phyloP scores from a whole-genome alignment of 2,113 vertebrate genomes.

The Naja naja region DNA sequence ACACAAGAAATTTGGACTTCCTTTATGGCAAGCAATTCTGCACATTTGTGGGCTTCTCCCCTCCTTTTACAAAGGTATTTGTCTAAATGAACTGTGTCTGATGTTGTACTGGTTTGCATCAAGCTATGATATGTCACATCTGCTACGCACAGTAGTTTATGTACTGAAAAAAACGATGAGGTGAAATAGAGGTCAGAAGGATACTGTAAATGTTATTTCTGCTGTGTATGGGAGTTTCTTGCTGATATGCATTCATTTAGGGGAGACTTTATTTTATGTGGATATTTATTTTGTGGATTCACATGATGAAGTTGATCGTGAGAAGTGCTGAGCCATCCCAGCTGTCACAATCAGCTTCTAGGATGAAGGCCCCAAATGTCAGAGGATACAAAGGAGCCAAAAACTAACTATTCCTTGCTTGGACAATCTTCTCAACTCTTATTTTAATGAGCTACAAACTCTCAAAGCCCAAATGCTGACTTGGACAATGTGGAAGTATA shows the following conservation, averaged over 20 bases:
- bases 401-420: background rate
- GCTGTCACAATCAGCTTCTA: conserved; percentile 1
- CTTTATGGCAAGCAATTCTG: conserved; percentile 34
- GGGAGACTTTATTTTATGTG: conserved; percentile 42
- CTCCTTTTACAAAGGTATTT: conserved; percentile 34
- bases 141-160: conserved; percentile 62
- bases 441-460: background rate
- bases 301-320: conserved; percentile 5
- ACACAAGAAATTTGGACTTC: conserved; percentile 23
- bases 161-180: conserved; percentile 55
- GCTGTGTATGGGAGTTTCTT: conserved; percentile 50
- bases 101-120: conserved; percentile 59
- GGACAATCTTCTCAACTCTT: conserved; percentile 9
- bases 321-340: conserved; percentile 38
- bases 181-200: conserved; percentile 61
- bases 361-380: conserved; percentile 7
- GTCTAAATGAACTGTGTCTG: conserved; percentile 42
- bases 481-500: background rate
- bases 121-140: conserved; percentile 56
- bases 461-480: conserved; percentile 3
- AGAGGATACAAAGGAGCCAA: conserved; percentile 1
- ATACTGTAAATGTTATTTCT: conserved; percentile 58
- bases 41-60: conserved; percentile 14
- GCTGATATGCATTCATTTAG: conserved; percentile 8
- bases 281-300: conserved; percentile 33